A percentile compares a stretch with the other conserved stretches of the same genome.
phyloP scores from a whole-genome alignment of 2,113 vertebrate genomes.

The Seriola quinqueradiata region DNA sequence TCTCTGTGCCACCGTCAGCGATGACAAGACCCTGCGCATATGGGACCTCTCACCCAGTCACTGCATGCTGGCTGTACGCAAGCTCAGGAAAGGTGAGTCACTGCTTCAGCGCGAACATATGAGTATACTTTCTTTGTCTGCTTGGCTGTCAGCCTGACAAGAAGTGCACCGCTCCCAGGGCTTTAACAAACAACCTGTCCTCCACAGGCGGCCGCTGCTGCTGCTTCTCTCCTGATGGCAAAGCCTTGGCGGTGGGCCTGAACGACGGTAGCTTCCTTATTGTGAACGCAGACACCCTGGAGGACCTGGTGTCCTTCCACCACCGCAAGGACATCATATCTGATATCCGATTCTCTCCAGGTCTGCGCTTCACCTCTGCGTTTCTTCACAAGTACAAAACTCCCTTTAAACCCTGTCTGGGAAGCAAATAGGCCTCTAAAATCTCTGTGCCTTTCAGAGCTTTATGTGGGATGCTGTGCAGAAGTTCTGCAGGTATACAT shows the following conservation, averaged over 20 bases:
- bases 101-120: neutral
- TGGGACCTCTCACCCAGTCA: slow-evolving; percentile 99
- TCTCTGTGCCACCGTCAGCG: slow-evolving; percentile 98
- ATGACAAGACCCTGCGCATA: slow-evolving; percentile 98
- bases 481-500: slow-evolving; percentile 53
- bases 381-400: slow-evolving; percentile 12
- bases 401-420: slow-evolving; percentile 3
- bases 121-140: slow-evolving; percentile 19
- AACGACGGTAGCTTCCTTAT: slow-evolving; percentile 98
- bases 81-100: slow-evolving; percentile 95
- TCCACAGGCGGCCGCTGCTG: slow-evolving; percentile 95
- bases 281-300: slow-evolving; percentile 97
- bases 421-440: slow-evolving; percentile 27
- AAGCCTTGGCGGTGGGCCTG: slow-evolving; percentile 95
- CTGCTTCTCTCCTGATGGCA: slow-evolving; percentile 98
- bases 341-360: slow-evolving; percentile 98
- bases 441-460: slow-evolving; percentile 40
- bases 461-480: slow-evolving; percentile 38
- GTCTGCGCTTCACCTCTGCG: slow-evolving; percentile 77
- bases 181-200: slow-evolving; percentile 40
- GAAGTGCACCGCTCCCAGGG: slow-evolving; percentile 8
- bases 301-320: slow-evolving; percentile 98
- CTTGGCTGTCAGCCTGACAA: slow-evolving; percentile 20
- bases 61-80: slow-evolving; percentile 99
- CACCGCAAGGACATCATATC: slow-evolving; percentile 97